phyloP scores from a whole-genome alignment of 2,113 vertebrate genomes.

The Limnothrissa miodon region DNA sequence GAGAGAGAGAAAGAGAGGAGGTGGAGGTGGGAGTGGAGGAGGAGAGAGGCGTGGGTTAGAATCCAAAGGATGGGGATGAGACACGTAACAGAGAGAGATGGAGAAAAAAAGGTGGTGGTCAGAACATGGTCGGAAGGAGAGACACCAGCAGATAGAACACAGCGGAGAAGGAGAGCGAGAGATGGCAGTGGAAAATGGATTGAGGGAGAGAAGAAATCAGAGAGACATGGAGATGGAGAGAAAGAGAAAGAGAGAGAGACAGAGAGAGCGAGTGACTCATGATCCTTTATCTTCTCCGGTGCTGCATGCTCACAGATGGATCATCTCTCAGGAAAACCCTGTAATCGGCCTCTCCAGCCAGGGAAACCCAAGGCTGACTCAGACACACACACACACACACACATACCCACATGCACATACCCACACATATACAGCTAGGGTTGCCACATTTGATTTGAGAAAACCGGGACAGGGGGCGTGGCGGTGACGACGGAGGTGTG shows the following conservation, averaged over 20 bases:
- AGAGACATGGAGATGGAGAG: slow-evolving; percentile 2
- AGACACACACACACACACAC: slow-evolving; percentile 36
- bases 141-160: background rate
- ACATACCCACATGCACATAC: background rate
- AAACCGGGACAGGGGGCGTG: too few species aligned
- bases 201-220: slow-evolving; percentile 22
- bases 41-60: background rate
- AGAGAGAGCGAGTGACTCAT: slow-evolving; percentile 23
- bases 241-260: background rate
- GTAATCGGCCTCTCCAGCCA: slow-evolving; percentile 47
- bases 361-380: slow-evolving; percentile 54
- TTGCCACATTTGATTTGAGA: too few species aligned
- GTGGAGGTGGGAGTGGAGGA: slow-evolving; percentile 11
- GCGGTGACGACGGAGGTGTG: too few species aligned
- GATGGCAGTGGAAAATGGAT: slow-evolving; percentile 8
- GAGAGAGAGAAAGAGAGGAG: slow-evolving; percentile 39
- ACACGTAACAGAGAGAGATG: background rate
- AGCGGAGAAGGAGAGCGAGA: slow-evolving; percentile 15
- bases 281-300: slow-evolving; percentile 24
- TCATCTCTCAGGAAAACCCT: slow-evolving; percentile 55
- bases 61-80: background rate
- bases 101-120: slow-evolving; percentile 29
- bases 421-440: background rate
- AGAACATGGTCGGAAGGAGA: slow-evolving; percentile 14
- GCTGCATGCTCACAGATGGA: slow-evolving; percentile 47